Evolutionary conservation across 1,140 invertebrate species (phyloP), one percentile per base, ranked within the genome.

Genomic region (Nephila pilipes): DNA sequence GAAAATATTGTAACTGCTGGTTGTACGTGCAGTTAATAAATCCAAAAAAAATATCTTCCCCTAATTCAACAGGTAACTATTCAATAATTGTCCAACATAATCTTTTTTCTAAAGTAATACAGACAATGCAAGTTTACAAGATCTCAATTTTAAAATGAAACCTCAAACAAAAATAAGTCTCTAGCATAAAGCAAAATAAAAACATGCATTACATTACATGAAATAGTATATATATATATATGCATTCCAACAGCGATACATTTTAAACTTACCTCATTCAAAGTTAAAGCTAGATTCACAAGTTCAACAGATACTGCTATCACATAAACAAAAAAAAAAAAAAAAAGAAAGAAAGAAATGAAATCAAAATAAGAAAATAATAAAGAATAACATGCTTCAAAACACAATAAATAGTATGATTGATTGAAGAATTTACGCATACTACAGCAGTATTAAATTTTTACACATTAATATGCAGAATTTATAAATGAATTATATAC

Each of bases 361-460:
- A 81, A 81, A 36, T 81, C 38, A 88, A 69, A 88, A 54, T 54
- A 88, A 87, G 32, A 36, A 58, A 38, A 46, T 32, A 87, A 60
- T 38, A 63, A 58, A 32, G 14, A 16, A 75, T 32, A 75, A 75
- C 69, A 75, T 54, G 80, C 57, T 20, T 57, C 20, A 32, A 85
- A 36, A 85, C 22, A 55, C 8, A 55, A 25, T 22, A 10, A n/a
- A 14, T 25, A n/a, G n/a, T 25, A 32, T 18, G 6, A 85, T 54
- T 83, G 2, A 14, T 1, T 75, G 4, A 46, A 18, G 2, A 20
- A 46, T 38, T 10, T 79, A 36, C 38, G 32, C 46, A 46, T 46
- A 46, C 46, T 46, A 46, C 12, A 46, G 46, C 46, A 46, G 46
- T 46, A 46, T 46, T 46, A 46, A 46, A 46, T 46, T 46, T 46